Evolutionary conservation across 2,888 invertebrate species (phyloP), one percentile per base, ranked within the genome.

Genomic region (Subacronicta megacephala): DNA sequence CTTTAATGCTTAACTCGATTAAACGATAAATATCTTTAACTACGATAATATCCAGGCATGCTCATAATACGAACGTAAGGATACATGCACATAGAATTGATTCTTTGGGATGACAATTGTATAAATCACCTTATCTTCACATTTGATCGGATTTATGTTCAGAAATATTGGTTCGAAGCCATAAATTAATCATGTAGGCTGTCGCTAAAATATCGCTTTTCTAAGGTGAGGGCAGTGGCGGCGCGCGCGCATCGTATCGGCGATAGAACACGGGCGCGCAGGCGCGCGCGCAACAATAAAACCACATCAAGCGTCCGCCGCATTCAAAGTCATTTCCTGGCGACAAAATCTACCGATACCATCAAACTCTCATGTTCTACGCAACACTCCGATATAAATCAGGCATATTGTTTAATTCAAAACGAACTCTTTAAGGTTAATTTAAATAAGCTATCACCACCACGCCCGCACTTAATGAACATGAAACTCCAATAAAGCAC

Each of bases 121-220:
- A 92, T 92, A 90, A 92, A 92, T 93, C 90, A 92, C 87, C 82
- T 88, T 92, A 92, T 92, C 92, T 90, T 60, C 83, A 81, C 83
- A 87, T 92, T 88, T 88, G 86, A 91, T 92, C 91, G 85, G 82
- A 89, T 88, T 87, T 89, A 85, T 76, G 86, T 82, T 81, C 85
- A 84, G 77, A 85, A 88, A 89, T 90, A 90, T 88, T 83, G 87
- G 91, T 90, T 85, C 84, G 73, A 82, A 75, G 84, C 91, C 82
- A 93, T 93, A 93, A 93, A 93, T 93, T 92, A 93, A 93, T 93
- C 93, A 93, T 93, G 93, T 93, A 89, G 83, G 87, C 92, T 90
- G 92, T 93, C 93, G 92, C 92, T 92, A 90, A 93, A 92, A 90
- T 93, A 91, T 92, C 84, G 90, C 88, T 85, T 88, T 92, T 84